These are phyloP conservation scores for Rhimphoctona megacephalus DNA, from an alignment of 2,888 invertebrate species.

Conservation along the genomic window DNA sequence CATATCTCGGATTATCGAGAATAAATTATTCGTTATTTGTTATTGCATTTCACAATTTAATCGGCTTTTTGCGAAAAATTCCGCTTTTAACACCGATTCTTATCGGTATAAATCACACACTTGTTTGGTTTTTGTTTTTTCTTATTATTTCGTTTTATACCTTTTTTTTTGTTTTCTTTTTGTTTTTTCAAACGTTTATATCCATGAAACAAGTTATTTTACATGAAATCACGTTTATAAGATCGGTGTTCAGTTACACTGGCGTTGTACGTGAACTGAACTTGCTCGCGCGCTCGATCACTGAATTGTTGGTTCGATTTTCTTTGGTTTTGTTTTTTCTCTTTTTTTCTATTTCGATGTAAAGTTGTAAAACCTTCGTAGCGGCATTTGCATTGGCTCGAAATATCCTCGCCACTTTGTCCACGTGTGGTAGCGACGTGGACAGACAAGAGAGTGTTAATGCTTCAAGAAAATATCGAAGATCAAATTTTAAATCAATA, in stretches of 20 bases:
- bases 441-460: slow-evolving; percentile 24
- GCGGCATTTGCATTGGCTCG: slow-evolving; percentile 72
- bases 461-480: neutral
- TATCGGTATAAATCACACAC: slow-evolving; percentile 53
- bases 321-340: slow-evolving; percentile 39
- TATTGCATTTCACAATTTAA: slow-evolving; percentile 65
- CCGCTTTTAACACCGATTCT: slow-evolving; percentile 57
- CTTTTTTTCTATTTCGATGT: slow-evolving; percentile 49
- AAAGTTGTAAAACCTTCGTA: slow-evolving; percentile 72
- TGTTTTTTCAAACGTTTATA: slow-evolving; percentile 46
- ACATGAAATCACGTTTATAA: slow-evolving; percentile 53
- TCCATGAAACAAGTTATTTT: slow-evolving; percentile 23
- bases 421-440: slow-evolving; percentile 22
- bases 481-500: slow-evolving; percentile 26
- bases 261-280: slow-evolving; percentile 57
- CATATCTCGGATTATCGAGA: slow-evolving; percentile 51
- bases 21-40: slow-evolving; percentile 57
- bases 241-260: slow-evolving; percentile 50
- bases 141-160: slow-evolving; percentile 36
- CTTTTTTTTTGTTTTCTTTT: slow-evolving; percentile 37
- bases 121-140: slow-evolving; percentile 46
- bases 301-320: slow-evolving; percentile 34
- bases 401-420: slow-evolving; percentile 49
- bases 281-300: slow-evolving; percentile 53
- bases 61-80: slow-evolving; percentile 64